These are phyloP conservation scores for Isoperla grammatica DNA, from an alignment of 2,888 invertebrate species.

Conservation along the genomic window DNA sequence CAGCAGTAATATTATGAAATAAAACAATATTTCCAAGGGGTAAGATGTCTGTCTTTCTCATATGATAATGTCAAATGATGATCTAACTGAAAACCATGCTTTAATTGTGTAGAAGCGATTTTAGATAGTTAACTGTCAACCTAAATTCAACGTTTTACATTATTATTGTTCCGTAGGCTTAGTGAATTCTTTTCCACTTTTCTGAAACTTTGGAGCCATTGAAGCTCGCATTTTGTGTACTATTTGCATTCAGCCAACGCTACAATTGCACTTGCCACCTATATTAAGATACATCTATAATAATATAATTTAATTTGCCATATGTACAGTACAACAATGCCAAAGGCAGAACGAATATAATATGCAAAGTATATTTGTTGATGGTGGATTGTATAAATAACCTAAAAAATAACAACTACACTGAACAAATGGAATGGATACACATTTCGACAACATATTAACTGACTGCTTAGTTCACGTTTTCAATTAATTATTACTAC, in stretches of 20 bases:
- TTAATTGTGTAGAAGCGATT: too few species aligned
- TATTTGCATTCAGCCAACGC: neutral
- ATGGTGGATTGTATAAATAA: constrained; percentile 12
- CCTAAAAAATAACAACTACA: too few species aligned
- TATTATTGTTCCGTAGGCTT: neutral
- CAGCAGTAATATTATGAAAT: too few species aligned
- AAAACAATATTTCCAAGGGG: too few species aligned
- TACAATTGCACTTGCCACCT: constrained; percentile 14
- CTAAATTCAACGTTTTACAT: neutral
- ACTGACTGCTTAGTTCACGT: too few species aligned
- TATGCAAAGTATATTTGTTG: constrained; percentile 20
- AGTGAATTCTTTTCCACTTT: neutral
- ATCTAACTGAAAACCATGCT: too few species aligned
- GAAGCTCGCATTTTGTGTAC: too few species aligned
- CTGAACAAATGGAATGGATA: too few species aligned
- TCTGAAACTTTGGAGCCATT: neutral
- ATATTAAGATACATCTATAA: constrained; percentile 23
- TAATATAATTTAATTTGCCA: constrained; percentile 18
- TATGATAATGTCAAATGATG: too few species aligned
- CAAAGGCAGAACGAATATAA: constrained; percentile 25
- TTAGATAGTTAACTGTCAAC: neutral
- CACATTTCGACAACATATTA: too few species aligned
- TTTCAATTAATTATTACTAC: too few species aligned
- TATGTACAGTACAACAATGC: constrained; percentile 29
- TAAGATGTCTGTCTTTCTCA: too few species aligned